Evolutionary conservation across 2,888 invertebrate species (phyloP), one percentile per base, ranked within the genome.

Genomic region (Physocephala rufipes): DNA sequence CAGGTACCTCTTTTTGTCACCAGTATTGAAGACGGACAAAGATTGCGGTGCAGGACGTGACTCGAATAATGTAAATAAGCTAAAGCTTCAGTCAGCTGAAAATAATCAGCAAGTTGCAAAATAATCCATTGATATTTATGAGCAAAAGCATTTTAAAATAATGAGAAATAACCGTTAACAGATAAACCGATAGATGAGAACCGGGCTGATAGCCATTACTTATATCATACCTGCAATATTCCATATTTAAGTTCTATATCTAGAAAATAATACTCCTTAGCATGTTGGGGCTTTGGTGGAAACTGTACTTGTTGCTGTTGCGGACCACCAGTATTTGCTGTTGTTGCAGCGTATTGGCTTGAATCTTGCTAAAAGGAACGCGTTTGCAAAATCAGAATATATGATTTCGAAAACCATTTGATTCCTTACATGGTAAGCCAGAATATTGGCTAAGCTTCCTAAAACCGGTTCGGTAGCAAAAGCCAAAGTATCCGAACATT

Each of bases 171-270:
- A 55, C 24, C 9, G 24, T 21, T 21, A 19, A 5, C 7, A 45
- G 43, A 12, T 62, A 36, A 4, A 36, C 3, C 21, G n/a, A n/a
- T n/a, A n/a, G n/a, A n/a, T n/a, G n/a, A 16, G 36, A n/a, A n/a
- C n/a, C n/a, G n/a, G n/a, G n/a, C n/a, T n/a, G 53, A 65, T 26
- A 65, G 13, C 12, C 2, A 9, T 43, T 19, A 0, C 13, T 43
- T n/a, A n/a, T 19, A 16, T 72, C 84, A 86, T 86, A 96, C 97
- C 92, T 97, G 97, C 74, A 96, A 87, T 76, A 97, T 89, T 76
- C 97, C 97, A 85, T 95, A 96, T 85, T 96, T 95, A 76, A 96
- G 90, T 87, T 97, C 97, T 79, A 97, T 91, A 84, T 97, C 96
- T 79, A 96, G 87, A 87, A 97, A 95, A 80, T 90, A 90, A 86